These are phyloP conservation scores for Acanthoscelides obtectus DNA, from an alignment of 2,888 invertebrate genomes.

Conservation along the genomic window DNA sequence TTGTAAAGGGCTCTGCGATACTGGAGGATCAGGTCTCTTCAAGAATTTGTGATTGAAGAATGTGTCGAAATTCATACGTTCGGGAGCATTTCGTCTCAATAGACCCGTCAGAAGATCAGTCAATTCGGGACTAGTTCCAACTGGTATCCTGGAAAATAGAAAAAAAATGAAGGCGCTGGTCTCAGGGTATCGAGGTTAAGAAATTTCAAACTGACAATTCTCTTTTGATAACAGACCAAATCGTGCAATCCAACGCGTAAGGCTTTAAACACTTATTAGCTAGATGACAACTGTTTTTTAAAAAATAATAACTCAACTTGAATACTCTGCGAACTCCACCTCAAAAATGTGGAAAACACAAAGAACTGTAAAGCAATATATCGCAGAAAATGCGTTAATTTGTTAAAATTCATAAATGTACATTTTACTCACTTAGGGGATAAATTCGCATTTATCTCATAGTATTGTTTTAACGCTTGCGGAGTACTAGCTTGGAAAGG, in stretches of 20 bases:
- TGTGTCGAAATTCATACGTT: slow-evolving; percentile 92
- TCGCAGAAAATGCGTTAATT: background rate
- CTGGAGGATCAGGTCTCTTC: slow-evolving; percentile 59
- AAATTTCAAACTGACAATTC: too few species aligned
- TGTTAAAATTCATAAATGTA: slow-evolving; percentile 3
- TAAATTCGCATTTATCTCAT: slow-evolving; percentile 90
- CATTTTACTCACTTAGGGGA: slow-evolving; percentile 74
- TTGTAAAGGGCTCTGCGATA: slow-evolving; percentile 43
- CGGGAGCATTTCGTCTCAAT: slow-evolving; percentile 86
- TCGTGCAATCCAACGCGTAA: too few species aligned
- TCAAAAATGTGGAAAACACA: too few species aligned
- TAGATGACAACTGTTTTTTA: too few species aligned
- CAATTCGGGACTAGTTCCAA: slow-evolving; percentile 86
- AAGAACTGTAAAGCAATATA: background rate
- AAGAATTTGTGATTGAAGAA: slow-evolving; percentile 95
- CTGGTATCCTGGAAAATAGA: slow-evolving; percentile 80
- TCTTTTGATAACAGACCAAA: too few species aligned
- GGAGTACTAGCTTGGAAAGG: slow-evolving; percentile 98
- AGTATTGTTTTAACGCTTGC: slow-evolving; percentile 93
- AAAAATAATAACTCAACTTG: too few species aligned
- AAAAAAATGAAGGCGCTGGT: too few species aligned
- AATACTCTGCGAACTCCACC: too few species aligned
- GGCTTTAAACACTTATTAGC: too few species aligned
- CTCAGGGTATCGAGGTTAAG: too few species aligned
- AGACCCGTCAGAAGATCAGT: slow-evolving; percentile 81